phyloP scores from a whole-genome alignment of 2,888 invertebrate species.

The Chymomyza procnemis region DNA sequence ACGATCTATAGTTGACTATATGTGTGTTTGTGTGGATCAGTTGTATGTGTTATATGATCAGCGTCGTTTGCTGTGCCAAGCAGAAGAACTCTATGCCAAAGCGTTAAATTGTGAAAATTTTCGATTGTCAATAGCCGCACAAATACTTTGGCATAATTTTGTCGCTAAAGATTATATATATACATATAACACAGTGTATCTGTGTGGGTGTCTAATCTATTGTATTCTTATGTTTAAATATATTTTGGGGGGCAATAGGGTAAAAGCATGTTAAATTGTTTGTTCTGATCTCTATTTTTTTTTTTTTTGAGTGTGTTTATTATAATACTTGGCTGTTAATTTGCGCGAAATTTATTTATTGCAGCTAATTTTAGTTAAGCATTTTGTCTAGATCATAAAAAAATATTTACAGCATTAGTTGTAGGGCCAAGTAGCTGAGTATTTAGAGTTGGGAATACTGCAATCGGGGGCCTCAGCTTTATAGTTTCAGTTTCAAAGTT shows the following conservation, averaged over 20 bases:
- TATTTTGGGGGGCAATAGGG: not conserved
- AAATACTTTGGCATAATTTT: not conserved
- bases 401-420: too few species aligned
- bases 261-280: not conserved
- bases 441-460: too few species aligned
- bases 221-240: not conserved
- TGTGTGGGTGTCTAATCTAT: not conserved
- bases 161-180: too few species aligned
- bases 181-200: not conserved
- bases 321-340: not conserved
- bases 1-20: not conserved
- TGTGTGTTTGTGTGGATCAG: constrained; percentile 18
- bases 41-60: constrained; percentile 28
- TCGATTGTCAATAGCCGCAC: constrained; percentile 8
- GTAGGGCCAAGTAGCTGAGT: too few species aligned
- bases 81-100: not conserved
- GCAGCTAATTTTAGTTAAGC: not conserved
- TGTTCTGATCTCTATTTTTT: not conserved
- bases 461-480: too few species aligned
- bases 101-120: constrained; percentile 8
- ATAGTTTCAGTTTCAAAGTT: too few species aligned
- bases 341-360: constrained; percentile 3
- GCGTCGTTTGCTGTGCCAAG: constrained; percentile 3
- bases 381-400: not conserved
- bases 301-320: too few species aligned